These are phyloP conservation scores for Pachypsylla venusta DNA, from an alignment of 1,140 invertebrate species.

Conservation along the genomic window DNA sequence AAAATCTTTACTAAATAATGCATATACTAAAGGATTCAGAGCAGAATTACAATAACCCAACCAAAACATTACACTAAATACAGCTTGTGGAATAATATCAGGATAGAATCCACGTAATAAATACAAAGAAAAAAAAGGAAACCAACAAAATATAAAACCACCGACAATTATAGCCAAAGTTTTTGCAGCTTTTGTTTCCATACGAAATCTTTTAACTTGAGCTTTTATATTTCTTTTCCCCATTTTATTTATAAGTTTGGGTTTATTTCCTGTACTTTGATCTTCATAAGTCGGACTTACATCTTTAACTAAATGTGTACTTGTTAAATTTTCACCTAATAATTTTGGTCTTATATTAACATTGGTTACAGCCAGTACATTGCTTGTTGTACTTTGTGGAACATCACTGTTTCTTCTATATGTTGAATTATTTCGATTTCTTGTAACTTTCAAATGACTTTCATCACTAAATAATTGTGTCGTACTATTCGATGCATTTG, in stretches of 20 bases:
- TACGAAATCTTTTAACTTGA: constrained; percentile 65
- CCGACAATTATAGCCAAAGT: constrained; percentile 88
- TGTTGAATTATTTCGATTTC: not conserved
- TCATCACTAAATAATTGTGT: constrained; percentile 23
- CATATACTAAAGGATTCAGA: constrained; percentile 85
- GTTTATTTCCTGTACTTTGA: constrained; percentile 37
- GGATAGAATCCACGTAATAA: constrained; percentile 67
- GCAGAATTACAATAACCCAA: constrained; percentile 93
- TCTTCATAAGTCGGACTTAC: constrained; percentile 33
- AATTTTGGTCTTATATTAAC: not conserved
- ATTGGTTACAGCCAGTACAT: not conserved
- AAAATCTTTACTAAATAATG: constrained; percentile 83
- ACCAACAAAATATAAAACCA: constrained; percentile 84
- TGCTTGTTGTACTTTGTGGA: not conserved
- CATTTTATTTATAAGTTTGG: constrained; percentile 52
- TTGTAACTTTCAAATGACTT: constrained; percentile 31
- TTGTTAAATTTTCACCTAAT: not conserved
- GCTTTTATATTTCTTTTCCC: constrained; percentile 74
- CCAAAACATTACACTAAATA: constrained; percentile 90
- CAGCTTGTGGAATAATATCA: constrained; percentile 56
- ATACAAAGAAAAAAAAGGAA: constrained; percentile 91
- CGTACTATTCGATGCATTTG: not conserved
- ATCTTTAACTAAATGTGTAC: not conserved
- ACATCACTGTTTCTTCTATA: constrained; percentile 12
- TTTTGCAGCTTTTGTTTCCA: constrained; percentile 89